Evolutionary conservation across 2,113 vertebrate genomes (phyloP).

Genomic region (Deroptyus accipitrinus): DNA sequence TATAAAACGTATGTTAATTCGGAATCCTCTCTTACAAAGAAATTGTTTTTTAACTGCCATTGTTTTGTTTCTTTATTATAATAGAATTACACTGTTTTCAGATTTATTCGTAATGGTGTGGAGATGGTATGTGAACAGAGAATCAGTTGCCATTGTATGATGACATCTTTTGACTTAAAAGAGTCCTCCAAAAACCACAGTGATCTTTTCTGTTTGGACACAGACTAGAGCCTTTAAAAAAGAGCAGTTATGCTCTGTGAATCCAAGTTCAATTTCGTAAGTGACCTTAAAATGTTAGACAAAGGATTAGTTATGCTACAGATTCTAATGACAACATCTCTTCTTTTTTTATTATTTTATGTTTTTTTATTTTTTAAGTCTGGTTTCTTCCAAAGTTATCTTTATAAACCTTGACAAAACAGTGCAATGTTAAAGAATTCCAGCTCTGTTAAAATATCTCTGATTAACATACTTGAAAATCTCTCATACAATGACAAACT

Average conservation of each 20-base stretch:
- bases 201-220: background rate
- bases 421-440: background rate
- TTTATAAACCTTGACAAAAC: background rate
- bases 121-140: background rate
- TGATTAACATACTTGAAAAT: background rate
- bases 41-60: background rate
- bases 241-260: background rate
- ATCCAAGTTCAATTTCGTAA: background rate
- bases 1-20: background rate
- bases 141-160: background rate
- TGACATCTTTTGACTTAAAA: background rate
- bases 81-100: background rate
- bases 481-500: background rate
- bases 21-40: background rate
- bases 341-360: background rate
- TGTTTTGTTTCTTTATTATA: background rate
- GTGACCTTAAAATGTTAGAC: background rate
- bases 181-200: background rate
- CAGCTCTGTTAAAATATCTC: background rate
- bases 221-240: background rate
- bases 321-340: background rate
- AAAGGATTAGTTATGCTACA: background rate
- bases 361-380: background rate
- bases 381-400: background rate
- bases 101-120: background rate